phyloP scores from a whole-genome alignment of 2,888 invertebrate genomes.

The Andrena camellia region DNA sequence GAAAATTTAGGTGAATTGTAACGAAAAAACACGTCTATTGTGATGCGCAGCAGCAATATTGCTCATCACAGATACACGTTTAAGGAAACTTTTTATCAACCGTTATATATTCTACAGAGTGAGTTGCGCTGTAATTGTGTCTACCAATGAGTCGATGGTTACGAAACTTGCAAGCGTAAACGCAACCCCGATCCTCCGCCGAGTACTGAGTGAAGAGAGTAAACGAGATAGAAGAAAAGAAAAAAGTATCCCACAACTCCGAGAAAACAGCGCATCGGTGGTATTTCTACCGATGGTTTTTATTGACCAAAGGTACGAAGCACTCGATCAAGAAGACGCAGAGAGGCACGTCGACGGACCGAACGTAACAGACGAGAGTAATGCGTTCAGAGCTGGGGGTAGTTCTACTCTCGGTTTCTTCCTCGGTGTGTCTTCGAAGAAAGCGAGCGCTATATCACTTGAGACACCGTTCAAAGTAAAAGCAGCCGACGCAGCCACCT shows the following conservation, averaged over 20 bases:
- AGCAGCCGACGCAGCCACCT: slow-evolving; percentile 97
- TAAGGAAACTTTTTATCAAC: slow-evolving; percentile 22
- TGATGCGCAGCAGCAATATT: slow-evolving; percentile 8
- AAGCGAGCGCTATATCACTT: slow-evolving; percentile 89
- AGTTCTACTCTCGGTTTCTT: slow-evolving; percentile 49
- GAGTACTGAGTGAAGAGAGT: slow-evolving; percentile 20
- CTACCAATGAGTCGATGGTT: slow-evolving; percentile 8
- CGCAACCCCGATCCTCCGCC: slow-evolving; percentile 32
- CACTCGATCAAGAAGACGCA: slow-evolving; percentile 80
- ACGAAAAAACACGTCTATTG: slow-evolving; percentile 13
- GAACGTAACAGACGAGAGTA: slow-evolving; percentile 80
- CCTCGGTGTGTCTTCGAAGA: slow-evolving; percentile 61
- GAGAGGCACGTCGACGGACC: slow-evolving; percentile 80
- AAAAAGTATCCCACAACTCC: slow-evolving; percentile 54
- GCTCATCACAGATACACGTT: slow-evolving; percentile 22
- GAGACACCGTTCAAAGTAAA: slow-evolving; percentile 98
- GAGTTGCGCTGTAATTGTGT: slow-evolving; percentile 6
- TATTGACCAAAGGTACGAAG: slow-evolving; percentile 79
- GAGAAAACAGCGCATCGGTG: slow-evolving; percentile 53
- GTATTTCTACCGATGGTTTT: slow-evolving; percentile 56
- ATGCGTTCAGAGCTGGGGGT: slow-evolving; percentile 47
- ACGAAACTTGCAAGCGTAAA: slow-evolving; percentile 48
- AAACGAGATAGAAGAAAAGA: slow-evolving; percentile 3
- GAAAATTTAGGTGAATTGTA: slow-evolving; percentile 7
- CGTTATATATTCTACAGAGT: slow-evolving; percentile 16